Evolutionary conservation across 2,888 invertebrate species (phyloP).

Genomic region (Melieria omissa): DNA sequence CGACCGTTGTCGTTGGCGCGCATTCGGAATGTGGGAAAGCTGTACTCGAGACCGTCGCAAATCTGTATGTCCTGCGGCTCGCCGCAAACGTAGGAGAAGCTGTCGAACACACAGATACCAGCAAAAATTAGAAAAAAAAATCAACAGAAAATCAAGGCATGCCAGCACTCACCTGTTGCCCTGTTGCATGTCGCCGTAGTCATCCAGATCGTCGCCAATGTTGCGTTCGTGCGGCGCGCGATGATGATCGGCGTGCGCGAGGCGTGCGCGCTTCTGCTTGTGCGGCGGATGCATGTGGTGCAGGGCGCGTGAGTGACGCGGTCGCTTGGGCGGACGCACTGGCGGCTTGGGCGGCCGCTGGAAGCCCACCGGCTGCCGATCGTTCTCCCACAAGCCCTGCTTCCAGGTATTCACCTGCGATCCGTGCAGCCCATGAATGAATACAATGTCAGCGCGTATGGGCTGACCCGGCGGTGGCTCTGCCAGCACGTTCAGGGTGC

Average conservation of each 20-base stretch:
- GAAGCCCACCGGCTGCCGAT: slow-evolving; percentile 63
- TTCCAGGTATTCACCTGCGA: slow-evolving; percentile 86
- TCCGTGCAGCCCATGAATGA: slow-evolving; percentile 78
- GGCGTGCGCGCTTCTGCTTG: slow-evolving; percentile 59
- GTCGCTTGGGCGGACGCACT: slow-evolving; percentile 63
- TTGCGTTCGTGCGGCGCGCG: slow-evolving; percentile 37
- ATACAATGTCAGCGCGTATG: slow-evolving; percentile 77
- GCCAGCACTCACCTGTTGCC: background rate
- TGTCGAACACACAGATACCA: slow-evolving; percentile 31
- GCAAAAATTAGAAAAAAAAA: background rate
- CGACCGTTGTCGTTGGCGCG: slow-evolving; percentile 59
- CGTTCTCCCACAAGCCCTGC: slow-evolving; percentile 76
- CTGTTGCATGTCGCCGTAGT: slow-evolving; percentile 15
- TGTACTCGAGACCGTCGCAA: slow-evolving; percentile 63
- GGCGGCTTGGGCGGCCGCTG: slow-evolving; percentile 64
- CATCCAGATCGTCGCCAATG: slow-evolving; percentile 40
- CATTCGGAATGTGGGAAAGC: slow-evolving; percentile 64
- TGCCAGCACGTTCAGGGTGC: slow-evolving; percentile 62
- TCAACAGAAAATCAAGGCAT: background rate
- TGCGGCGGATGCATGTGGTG: slow-evolving; percentile 57
- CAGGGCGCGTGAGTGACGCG: slow-evolving; percentile 60
- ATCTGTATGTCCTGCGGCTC: slow-evolving; percentile 56
- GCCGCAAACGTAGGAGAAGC: slow-evolving; percentile 57
- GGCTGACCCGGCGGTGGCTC: slow-evolving; percentile 61
- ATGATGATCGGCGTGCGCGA: slow-evolving; percentile 43